A percentile compares a stretch with the other conserved stretches of the same genome.
phyloP scores from a whole-genome alignment of 2,888 invertebrate species.

The Drosophila kambysellisi region DNA sequence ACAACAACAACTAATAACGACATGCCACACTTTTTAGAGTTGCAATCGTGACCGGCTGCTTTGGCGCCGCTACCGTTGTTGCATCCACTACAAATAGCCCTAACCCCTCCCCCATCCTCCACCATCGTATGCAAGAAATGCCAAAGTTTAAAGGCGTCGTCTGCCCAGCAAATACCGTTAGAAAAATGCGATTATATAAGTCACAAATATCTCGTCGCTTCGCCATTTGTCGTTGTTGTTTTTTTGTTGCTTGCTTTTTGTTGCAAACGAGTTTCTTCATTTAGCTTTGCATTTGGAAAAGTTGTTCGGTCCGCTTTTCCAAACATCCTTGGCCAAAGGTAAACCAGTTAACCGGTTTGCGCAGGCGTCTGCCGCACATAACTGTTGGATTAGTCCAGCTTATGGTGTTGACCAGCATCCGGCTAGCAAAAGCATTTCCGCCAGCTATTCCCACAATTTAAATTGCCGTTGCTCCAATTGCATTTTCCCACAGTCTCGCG shows the following conservation, averaged over 20 bases:
- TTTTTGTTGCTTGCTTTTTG: background rate
- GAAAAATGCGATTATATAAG: constrained; percentile 69
- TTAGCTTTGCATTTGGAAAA: constrained; percentile 60
- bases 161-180: constrained; percentile 51
- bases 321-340: constrained; percentile 80
- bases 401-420: constrained; percentile 19
- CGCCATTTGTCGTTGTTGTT: constrained; percentile 41
- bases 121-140: constrained; percentile 43
- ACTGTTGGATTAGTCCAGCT: constrained; percentile 21
- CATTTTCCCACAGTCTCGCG: constrained; percentile 50
- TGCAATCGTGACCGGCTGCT: constrained; percentile 66
- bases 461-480: constrained; percentile 38
- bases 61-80: constrained; percentile 58
- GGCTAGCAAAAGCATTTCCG: constrained; percentile 43
- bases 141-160: constrained; percentile 76
- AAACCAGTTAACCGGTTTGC: constrained; percentile 73
- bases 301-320: constrained; percentile 70
- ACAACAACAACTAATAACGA: constrained; percentile 35
- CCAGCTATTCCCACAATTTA: constrained; percentile 47
- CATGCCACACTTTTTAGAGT: constrained; percentile 69
- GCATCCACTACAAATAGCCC: constrained; percentile 19
- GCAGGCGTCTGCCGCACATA: constrained; percentile 62
- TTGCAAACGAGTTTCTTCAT: constrained; percentile 65
- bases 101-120: background rate
- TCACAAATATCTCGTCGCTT: constrained; percentile 31